Conservation (phyloP, 2,113 vertebrate genomes). For the Eleginops maclovinus region DNA sequence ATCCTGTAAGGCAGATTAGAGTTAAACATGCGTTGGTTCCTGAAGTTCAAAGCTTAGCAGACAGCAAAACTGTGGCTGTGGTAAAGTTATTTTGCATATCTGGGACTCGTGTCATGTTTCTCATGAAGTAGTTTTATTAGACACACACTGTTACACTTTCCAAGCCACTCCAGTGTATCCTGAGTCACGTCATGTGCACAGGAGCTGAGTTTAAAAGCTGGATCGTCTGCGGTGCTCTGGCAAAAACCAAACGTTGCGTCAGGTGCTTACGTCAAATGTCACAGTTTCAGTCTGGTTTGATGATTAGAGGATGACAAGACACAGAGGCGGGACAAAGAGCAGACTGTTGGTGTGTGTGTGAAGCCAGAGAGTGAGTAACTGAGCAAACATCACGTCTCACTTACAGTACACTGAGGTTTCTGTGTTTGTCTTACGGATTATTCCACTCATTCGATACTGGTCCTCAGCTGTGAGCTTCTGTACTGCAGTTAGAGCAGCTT, state of each 20-base stretch:
- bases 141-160: slow-evolving; percentile 3
- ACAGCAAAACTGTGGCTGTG: not conserved
- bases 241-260: slow-evolving; percentile 1
- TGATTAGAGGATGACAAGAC: not conserved
- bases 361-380: slow-evolving; percentile 27
- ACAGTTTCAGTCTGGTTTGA: not conserved
- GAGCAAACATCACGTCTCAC: slow-evolving; percentile 11
- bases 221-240: not conserved
- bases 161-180: not conserved
- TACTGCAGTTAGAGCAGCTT: not conserved
- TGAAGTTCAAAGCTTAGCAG: too few species aligned
- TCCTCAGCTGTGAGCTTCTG: not conserved
- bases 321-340: slow-evolving; percentile 15
- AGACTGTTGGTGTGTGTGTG: not conserved
- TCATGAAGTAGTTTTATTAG: not conserved
- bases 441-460: not conserved
- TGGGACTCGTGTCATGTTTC: not conserved
- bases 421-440: slow-evolving; percentile 18
- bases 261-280: not conserved
- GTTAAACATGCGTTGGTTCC: too few species aligned
- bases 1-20: too few species aligned
- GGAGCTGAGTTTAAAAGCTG: not conserved
- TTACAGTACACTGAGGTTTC: slow-evolving; percentile 40
- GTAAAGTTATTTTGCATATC: not conserved
- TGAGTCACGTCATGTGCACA: not conserved